Evolutionary conservation across 2,113 vertebrate genomes (phyloP).

Genomic region (Seriola dumerili): DNA sequence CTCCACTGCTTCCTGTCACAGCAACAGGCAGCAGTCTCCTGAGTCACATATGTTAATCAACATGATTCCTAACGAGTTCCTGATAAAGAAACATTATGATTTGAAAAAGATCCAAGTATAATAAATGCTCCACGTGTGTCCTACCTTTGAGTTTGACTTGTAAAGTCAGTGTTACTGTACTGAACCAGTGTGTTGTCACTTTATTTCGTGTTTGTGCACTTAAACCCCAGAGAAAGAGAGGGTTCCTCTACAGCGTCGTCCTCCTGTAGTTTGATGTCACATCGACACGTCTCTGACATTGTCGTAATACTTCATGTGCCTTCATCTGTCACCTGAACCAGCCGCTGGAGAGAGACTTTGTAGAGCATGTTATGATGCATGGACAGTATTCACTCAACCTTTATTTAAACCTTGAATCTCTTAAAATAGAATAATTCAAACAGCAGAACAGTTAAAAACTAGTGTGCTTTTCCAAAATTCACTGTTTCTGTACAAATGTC

Average conservation of each 20-base stretch:
- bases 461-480: no score
- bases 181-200: conserved; percentile 13
- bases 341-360: conserved; percentile 20
- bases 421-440: no score
- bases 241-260: neutral
- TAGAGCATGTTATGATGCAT: conserved; percentile 14
- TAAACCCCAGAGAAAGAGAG: neutral
- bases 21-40: no score
- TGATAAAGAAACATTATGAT: neutral
- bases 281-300: neutral
- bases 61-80: neutral
- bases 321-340: conserved; percentile 38
- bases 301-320: conserved; percentile 36
- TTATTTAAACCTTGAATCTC: no score
- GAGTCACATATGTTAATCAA: no score
- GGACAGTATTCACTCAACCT: neutral
- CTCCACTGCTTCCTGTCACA: no score
- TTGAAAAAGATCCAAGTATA: neutral
- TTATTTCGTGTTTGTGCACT: conserved; percentile 14
- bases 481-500: no score
- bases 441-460: no score
- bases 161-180: conserved; percentile 1
- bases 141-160: neutral
- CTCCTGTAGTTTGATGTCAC: neutral
- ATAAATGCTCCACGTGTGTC: neutral